Evolutionary conservation across 2,113 vertebrate genomes (phyloP), one percentile per base, ranked within the genome.

Genomic region (Pygoscelis antarcticus): DNA sequence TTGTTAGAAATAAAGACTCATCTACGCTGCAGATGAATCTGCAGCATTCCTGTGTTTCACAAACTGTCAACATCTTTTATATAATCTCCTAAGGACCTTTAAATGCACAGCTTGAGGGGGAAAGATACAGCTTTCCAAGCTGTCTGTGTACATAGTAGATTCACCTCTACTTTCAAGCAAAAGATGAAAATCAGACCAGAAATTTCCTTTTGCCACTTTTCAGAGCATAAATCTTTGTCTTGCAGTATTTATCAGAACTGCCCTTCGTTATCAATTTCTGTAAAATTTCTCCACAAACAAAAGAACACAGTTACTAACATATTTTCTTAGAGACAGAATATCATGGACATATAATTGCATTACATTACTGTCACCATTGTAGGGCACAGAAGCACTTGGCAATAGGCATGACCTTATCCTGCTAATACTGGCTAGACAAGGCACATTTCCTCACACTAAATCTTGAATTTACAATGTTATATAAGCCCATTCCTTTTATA

Each of bases 1-100:
- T 96, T 96, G 82, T 82, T 92, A 46, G 74, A 95, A 95, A 96
- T 93, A 92, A 97, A 95, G 93, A 95, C 87, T 95, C 92, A 72
- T 92, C 88, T 66, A 78, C 81, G 71, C 20, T 58, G 80, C 82
- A 87, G 64, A 93, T 40, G 71, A 95, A 75, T 79, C 54, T 93
- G 36, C 78, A 96, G 81, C 74, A 74, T 92, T 90, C 65, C 26
- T 40, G 19, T 77, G 55, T 96, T 97, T 97, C 96, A 93, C 94
- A 97, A 96, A 97, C 93, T 94, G 71, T 87, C 79, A 96, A 92
- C 69, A 87, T 94, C 90, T 96, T 92, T 81, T 62, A 54, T 57
- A 47, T 61, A 82, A 85, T 90, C 42, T 95, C 95, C 60, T 70
- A 47, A 93, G 76, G 88, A 87, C 93, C 82, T 79, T 93, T 80